These are phyloP conservation scores for Tipula vernalis DNA, from an alignment of 2,888 invertebrate species.

Conservation along the genomic window DNA sequence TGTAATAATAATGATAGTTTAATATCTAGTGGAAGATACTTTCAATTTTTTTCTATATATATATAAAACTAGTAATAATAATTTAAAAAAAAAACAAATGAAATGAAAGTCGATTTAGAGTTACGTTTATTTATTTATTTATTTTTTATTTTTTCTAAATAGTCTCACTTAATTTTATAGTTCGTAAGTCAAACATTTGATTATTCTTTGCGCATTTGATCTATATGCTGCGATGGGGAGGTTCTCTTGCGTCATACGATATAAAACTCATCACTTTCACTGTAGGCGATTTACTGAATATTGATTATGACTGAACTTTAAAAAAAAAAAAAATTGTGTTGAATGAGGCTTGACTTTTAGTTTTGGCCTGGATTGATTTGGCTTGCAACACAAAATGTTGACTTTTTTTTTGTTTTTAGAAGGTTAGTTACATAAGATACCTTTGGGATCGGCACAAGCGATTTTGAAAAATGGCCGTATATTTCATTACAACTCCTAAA, in stretches of 20 bases:
- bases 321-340: background rate
- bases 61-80: background rate
- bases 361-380: background rate
- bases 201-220: background rate
- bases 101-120: background rate
- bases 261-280: background rate
- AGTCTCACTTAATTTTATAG: background rate
- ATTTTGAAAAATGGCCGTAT: too few relatives aligned
- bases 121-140: too few relatives aligned
- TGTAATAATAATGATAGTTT: background rate
- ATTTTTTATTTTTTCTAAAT: background rate
- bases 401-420: too few relatives aligned
- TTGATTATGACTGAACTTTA: background rate
- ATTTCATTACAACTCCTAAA: too few relatives aligned
- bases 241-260: background rate
- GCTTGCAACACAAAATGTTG: background rate
- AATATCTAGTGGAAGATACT: background rate
- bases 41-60: background rate
- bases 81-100: background rate
- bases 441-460: too few relatives aligned
- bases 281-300: background rate
- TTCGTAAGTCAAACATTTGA: background rate
- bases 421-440: too few relatives aligned
- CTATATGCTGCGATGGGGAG: background rate
- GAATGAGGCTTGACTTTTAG: background rate